These are phyloP conservation scores for Pontoporia blainvillei DNA, from an alignment of 2,113 vertebrate species.

Conservation along the genomic window DNA sequence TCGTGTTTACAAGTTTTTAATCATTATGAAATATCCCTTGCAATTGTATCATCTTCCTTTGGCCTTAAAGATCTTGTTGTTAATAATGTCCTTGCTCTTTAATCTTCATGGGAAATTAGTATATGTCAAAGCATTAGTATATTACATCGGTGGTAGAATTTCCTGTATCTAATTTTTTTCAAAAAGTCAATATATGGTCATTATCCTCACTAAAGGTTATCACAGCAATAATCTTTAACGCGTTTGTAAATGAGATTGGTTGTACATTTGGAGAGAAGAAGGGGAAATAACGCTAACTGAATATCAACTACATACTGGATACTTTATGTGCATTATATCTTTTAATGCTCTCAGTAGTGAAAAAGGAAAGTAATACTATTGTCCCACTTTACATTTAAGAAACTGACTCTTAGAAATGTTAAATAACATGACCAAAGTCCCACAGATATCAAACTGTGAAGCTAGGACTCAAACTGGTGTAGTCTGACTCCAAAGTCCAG, in stretches of 20 bases:
- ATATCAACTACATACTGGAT: not conserved
- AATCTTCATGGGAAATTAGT: conserved; percentile 5
- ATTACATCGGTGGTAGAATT: not conserved
- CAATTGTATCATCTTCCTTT: not conserved
- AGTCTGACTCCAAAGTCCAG: not conserved
- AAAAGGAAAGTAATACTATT: not conserved
- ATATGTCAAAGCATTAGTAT: not conserved
- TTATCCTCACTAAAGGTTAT: not conserved
- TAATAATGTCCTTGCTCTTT: conserved; percentile 23
- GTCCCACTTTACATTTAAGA: not conserved
- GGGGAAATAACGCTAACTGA: not conserved
- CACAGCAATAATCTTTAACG: not conserved
- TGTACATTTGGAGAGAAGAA: not conserved
- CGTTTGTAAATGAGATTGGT: not conserved
- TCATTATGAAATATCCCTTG: conserved; percentile 10
- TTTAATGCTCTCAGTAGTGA: not conserved
- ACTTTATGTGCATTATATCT: not conserved
- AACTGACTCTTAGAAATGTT: not conserved
- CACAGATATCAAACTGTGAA: not conserved
- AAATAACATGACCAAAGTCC: not conserved
- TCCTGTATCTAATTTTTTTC: not conserved
- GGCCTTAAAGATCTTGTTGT: not conserved
- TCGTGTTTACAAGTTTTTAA: not conserved
- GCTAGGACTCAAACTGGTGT: not conserved
- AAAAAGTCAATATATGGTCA: not conserved